Evolutionary conservation across 2,113 vertebrate species (phyloP).

Genomic region (Noctilio leporinus): DNA sequence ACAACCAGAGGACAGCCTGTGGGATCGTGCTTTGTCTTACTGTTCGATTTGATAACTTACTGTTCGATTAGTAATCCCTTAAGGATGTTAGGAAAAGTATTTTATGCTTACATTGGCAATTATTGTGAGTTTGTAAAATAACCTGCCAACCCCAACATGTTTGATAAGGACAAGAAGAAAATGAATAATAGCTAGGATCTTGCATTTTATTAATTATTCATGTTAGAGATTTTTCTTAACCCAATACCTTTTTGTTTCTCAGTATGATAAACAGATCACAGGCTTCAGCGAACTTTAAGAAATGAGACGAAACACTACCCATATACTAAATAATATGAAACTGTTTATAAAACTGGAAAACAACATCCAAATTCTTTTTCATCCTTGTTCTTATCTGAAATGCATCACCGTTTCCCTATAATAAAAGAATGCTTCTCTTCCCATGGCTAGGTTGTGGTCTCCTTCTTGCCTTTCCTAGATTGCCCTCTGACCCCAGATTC

Average conservation of each 20-base stretch:
- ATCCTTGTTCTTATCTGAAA: not conserved
- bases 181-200: not conserved
- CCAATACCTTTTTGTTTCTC: not conserved
- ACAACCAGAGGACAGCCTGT: slow-evolving; percentile 49
- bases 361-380: not conserved
- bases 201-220: not conserved
- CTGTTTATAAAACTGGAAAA: not conserved
- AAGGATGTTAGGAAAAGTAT: slow-evolving; percentile 9
- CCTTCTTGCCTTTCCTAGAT: not conserved
- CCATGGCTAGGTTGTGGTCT: not conserved
- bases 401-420: fast-evolving
- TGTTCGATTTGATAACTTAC: slow-evolving; percentile 56
- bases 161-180: not conserved
- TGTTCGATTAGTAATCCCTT: not conserved
- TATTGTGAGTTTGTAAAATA: slow-evolving; percentile 6
- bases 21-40: not conserved
- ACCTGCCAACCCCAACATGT: not conserved
- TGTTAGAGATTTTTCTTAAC: not conserved
- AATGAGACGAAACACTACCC: not conserved
- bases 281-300: not conserved
- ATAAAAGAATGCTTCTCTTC: fast-evolving
- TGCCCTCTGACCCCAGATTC: not conserved
- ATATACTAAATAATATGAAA: not conserved
- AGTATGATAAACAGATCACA: not conserved
- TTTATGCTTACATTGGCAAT: slow-evolving; percentile 37